Conservation (phyloP, 2,797 vertebrate species). For the Macrochelys suwanniensis region DNA sequence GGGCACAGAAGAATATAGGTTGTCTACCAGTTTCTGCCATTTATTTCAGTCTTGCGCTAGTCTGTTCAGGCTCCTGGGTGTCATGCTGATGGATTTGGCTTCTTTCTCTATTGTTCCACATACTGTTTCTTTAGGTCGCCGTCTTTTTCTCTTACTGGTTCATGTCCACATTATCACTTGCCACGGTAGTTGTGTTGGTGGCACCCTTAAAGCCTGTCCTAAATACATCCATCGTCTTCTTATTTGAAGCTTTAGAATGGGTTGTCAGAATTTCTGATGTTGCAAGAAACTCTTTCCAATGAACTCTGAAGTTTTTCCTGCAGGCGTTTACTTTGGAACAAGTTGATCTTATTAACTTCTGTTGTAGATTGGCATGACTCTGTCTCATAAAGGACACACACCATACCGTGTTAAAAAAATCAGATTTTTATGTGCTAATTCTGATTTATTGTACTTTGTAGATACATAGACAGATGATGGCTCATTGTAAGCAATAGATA, state of each 20-base stretch:
- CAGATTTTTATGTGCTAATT: not conserved
- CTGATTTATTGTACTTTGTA: not conserved
- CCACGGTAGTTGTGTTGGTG: not conserved
- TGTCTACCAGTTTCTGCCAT: not conserved
- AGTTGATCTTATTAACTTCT: not conserved
- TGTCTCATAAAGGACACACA: not conserved
- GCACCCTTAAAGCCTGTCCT: not conserved
- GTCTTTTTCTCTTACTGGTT: not conserved
- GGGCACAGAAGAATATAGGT: not conserved
- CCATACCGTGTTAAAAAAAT: not conserved
- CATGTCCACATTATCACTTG: not conserved
- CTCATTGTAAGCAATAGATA: not conserved
- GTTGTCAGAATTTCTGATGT: not conserved
- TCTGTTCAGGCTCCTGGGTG: not conserved
- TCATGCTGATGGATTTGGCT: not conserved
- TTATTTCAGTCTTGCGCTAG: not conserved
- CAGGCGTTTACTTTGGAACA: not conserved
- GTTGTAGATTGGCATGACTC: not conserved
- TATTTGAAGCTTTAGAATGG: not conserved
- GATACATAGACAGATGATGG: accelerated
- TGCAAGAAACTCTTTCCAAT: not conserved
- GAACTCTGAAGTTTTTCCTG: not conserved
- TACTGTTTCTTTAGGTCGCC: not conserved
- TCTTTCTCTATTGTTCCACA: not conserved
- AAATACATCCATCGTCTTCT: not conserved